Base-by-base conservation (phyloP, 2,797 vertebrate species). In the Pelobates cultripes region DNA sequence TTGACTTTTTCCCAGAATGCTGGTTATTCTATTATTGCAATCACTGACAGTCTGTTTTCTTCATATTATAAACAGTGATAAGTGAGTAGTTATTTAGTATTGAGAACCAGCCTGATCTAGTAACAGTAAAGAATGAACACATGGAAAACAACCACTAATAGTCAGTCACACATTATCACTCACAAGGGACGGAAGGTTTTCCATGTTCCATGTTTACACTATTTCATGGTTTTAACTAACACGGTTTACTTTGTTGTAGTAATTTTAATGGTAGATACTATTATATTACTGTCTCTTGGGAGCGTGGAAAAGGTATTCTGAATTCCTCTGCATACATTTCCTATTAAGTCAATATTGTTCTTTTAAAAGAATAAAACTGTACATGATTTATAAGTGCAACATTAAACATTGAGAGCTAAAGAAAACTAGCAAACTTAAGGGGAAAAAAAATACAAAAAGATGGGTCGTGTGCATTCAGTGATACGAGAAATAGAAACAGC, bases 91-190 rank as follows among this genome's bases (percentile, higher is more conserved):
- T 66, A 73, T 73, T 73, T 77, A 13, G 70, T 70, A 3, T 55
- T 67, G 41, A 14, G 10, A 78, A 51, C 76, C 63, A 47, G 61
- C 68, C 63, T 82, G 70, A 68, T 68, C 81, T 78, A 63, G 75
- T 82, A 76, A 44, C 47, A n/a, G 43, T 64, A 63, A 70, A 76
- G 6, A 71, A 12, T 15, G 41, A 47, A 82, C 14, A 9, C 55
- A 40, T 43, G 53, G 15, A 10, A 57, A 57, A 61, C 43, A 70
- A 45, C 60, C 44, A 15, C 55, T 57, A 14, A 47, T 28, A 28
- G 28, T 28, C 43, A 79, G 40, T 28, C 14, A 51, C 63, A 75
- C 3, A 28, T 3, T 13, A 10, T 70, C 10, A 6, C 28, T 68
- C 13, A 12, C 42, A 17, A 70, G 10, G 42, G 47, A 12, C 3